These are phyloP conservation scores for Notodonta dromedarius DNA, from an alignment of 2,888 invertebrate genomes.

Conservation along the genomic window DNA sequence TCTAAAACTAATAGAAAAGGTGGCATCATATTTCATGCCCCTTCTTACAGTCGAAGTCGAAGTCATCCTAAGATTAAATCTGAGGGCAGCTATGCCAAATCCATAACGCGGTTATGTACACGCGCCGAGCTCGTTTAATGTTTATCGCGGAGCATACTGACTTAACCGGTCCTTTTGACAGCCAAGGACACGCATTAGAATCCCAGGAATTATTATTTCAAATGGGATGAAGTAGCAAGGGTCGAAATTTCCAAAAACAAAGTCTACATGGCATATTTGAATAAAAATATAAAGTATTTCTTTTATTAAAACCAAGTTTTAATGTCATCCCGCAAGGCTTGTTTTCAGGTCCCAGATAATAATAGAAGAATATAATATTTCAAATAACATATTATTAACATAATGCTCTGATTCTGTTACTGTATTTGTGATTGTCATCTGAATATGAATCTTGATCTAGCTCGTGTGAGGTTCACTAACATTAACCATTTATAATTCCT, in stretches of 20 bases:
- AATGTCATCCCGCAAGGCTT: not conserved
- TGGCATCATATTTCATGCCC: conserved; percentile 5
- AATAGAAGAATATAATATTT: too few species aligned
- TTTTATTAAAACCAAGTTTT: not conserved
- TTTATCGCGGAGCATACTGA: conserved; percentile 31
- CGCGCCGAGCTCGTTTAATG: conserved; percentile 40
- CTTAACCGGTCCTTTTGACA: conserved; percentile 34
- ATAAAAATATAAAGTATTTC: not conserved
- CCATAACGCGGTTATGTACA: conserved; percentile 42
- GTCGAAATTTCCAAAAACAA: not conserved
- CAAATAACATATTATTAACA: not conserved
- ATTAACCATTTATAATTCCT: conserved; percentile 43
- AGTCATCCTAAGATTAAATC: conserved; percentile 24
- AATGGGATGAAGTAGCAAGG: not conserved
- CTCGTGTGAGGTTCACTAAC: conserved; percentile 14
- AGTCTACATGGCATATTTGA: not conserved
- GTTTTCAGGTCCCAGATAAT: not conserved
- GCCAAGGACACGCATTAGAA: conserved; percentile 28
- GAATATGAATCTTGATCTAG: conserved; percentile 9
- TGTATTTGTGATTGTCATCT: not conserved
- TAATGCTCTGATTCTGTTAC: conserved; percentile 2
- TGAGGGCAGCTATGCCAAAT: conserved; percentile 30
- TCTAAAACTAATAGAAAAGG: too few species aligned
- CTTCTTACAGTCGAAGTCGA: conserved; percentile 25
- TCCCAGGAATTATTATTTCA: conserved; percentile 3